Evolutionary conservation across 2,888 invertebrate species (phyloP), one percentile per base, ranked within the genome.

Genomic region (Terebella lapidaria): DNA sequence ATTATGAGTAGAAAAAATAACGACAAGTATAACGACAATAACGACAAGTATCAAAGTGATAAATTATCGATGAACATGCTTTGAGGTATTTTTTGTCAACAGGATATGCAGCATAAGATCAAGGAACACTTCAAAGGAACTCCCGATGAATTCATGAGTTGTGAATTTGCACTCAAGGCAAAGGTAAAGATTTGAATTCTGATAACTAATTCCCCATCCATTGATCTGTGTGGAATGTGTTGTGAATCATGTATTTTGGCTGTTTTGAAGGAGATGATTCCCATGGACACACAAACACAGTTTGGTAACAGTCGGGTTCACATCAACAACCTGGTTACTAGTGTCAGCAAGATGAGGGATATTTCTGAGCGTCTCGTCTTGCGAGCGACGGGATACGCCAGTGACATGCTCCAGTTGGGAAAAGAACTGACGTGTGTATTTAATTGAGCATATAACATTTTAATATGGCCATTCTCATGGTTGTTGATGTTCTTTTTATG

Each of bases 61-160:
- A n/a, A n/a, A n/a, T n/a, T n/a, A n/a, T n/a, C n/a, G n/a, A n/a
- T n/a, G n/a, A n/a, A n/a, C n/a, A n/a, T n/a, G n/a, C n/a, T n/a
- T n/a, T n/a, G n/a, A n/a, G n/a, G 49, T 49, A 49, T 22, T 54
- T 28, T 24, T 15, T 56, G 3, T 61, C 67, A 63, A 10, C 64
- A 81, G 81, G 81, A 81, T 70, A 71, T 77, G 62, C 78, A 79
- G 58, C 71, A 79, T 60, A 81, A 79, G 68, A 75, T 81, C 46
- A 74, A 72, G 60, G 80, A 80, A 60, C 72, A 76, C 61, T 81
- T 80, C 63, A 61, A 76, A 54, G 77, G 77, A 24, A 72, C 77
- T 46, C 79, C 80, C 27, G 81, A 81, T 75, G 81, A 81, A 61
- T 81, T 79, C 63, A 78, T 80, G 75, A 78, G 77, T 10, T 76